Percentiles rank a stretch among this genome's conserved stretches.
phyloP scores from a whole-genome alignment of 2,113 vertebrate species.

The Paracanthobrama guichenoti region DNA sequence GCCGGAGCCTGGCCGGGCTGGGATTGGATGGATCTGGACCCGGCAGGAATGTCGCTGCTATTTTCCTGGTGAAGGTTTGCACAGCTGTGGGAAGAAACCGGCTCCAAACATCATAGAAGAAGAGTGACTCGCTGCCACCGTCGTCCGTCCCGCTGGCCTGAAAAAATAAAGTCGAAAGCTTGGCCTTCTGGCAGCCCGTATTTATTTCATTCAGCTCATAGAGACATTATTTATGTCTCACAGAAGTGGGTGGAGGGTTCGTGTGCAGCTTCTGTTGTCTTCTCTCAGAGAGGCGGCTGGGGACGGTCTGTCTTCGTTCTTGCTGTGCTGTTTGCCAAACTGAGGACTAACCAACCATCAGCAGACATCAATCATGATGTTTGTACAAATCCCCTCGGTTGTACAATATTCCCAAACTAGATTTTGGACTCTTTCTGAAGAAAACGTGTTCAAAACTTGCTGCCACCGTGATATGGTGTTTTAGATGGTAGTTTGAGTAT shows the following conservation, averaged over 20 bases:
- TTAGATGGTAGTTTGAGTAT: background rate
- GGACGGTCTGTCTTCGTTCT: background rate
- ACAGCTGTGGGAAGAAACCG: constrained; percentile 68
- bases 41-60: constrained; percentile 50
- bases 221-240: constrained; percentile 53
- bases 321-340: background rate
- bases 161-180: constrained; percentile 61
- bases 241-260: constrained; percentile 2
- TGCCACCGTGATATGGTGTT: background rate
- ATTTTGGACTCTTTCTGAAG: background rate
- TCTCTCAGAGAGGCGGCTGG: background rate
- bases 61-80: constrained; percentile 66
- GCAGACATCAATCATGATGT: constrained; percentile 8
- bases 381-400: background rate
- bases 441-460: background rate
- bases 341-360: constrained; percentile 5
- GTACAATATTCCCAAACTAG: background rate
- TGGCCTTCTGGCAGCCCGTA: constrained; percentile 46
- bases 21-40: constrained; percentile 51
- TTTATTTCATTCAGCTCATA: constrained; percentile 60
- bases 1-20: constrained; percentile 42
- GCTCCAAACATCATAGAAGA: constrained; percentile 64
- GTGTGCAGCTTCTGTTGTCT: background rate
- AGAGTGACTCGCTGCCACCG: constrained; percentile 45
- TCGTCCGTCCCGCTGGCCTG: constrained; percentile 52